Conservation (phyloP, 2,797 vertebrate species). For the Sparus aurata region DNA sequence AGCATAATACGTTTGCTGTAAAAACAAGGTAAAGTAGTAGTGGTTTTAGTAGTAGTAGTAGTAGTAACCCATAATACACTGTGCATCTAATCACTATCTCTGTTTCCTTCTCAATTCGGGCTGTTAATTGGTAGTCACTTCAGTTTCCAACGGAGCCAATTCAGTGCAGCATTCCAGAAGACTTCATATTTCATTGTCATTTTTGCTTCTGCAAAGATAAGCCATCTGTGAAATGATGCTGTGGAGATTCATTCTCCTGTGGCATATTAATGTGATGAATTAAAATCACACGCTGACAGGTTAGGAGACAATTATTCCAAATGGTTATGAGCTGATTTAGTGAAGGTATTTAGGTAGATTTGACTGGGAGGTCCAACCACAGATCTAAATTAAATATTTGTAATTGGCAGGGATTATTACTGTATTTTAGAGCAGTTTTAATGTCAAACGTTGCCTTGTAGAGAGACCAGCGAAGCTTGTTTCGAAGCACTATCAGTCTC, state of each 20-base stretch:
- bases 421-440: conserved; percentile 14
- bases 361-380: conserved; percentile 11
- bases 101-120: conserved; percentile 38
- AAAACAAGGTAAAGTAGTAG: too few species aligned
- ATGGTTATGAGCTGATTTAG: conserved; percentile 36
- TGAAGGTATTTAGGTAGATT: conserved; percentile 26
- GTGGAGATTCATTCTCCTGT: conserved; percentile 58
- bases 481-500: conserved; percentile 21
- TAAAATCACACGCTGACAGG: conserved; percentile 63
- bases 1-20: too few species aligned
- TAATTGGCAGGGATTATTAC: neutral
- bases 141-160: conserved; percentile 45
- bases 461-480: conserved; percentile 21
- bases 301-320: conserved; percentile 45
- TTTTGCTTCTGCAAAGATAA: conserved; percentile 67
- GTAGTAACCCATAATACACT: neutral
- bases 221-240: conserved; percentile 75
- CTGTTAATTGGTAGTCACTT: conserved; percentile 59
- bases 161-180: conserved; percentile 57
- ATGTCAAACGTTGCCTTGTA: conserved; percentile 15
- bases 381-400: conserved; percentile 15
- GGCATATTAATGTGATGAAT: conserved; percentile 70
- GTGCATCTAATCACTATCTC: conserved; percentile 31
- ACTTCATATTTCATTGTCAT: conserved; percentile 67
- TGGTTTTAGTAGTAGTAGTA: too few species aligned